Evolutionary conservation across 2,797 vertebrate genomes (phyloP), one percentile per base, ranked within the genome.

Genomic region (Chelon labrosus): DNA sequence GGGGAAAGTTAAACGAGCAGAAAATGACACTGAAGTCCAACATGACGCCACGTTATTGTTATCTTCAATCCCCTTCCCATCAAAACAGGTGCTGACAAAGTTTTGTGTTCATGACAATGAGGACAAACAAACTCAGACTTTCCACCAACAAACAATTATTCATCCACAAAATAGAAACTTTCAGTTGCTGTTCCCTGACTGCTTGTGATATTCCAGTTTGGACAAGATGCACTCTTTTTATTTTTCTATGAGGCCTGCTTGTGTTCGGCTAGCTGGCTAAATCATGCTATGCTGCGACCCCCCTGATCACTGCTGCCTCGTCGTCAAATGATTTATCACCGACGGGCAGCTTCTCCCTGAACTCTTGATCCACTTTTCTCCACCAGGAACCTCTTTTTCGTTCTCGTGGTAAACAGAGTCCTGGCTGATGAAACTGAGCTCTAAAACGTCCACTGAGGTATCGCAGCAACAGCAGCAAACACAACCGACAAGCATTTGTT

Each of bases 111-210:
- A 16, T 44, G 41, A 44, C 16, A 3, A 25, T 27, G 2, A 7
- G 22, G 7, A 65, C 53, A 17, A 12, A 42, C 42, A 22, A 27
- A 61, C n/a, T 37, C 20, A 17, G 25, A 17, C 14, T 12, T 17
- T 12, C 67, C 56, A 55, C 63, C 52, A 59, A 69, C 51, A 75
- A 62, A 70, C 47, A 22, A 62, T 19, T 20, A 37, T 22, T 57
- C 41, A 49, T 0, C 31, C 73, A 62, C 20, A 25, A 58, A 73
- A 55, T 41, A n/a, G 13, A 22, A 62, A 70, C 55, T 5, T 37
- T 59, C 51, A 35, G 58, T 38, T 42, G 67, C 61, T 54, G 38
- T 11, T 83, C 63, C 60, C 77, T 84, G 83, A 71, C 16, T 52
- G 44, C 47, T 46, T 7, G 20, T 11, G 37, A 51, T 20, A 16